These are phyloP conservation scores for Crocidura indochinensis DNA, from an alignment of 2,797 vertebrate species.

Conservation along the genomic window DNA sequence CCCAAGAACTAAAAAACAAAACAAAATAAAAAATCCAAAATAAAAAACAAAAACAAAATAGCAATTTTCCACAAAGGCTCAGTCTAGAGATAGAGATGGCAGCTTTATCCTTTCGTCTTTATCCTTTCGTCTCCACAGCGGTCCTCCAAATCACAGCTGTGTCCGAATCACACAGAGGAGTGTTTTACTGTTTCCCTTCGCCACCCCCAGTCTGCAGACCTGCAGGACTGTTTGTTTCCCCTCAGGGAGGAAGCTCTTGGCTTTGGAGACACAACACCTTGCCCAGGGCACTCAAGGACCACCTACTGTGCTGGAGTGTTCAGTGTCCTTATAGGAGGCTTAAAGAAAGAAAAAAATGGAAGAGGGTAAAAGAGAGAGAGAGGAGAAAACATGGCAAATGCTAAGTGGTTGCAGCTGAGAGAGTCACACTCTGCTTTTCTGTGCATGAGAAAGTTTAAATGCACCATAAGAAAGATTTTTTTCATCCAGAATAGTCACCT, in stretches of 20 bases:
- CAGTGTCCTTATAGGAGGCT: neutral
- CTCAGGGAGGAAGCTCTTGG: neutral
- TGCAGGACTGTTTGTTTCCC: neutral
- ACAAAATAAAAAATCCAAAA: too few species aligned
- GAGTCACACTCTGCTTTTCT: too few species aligned
- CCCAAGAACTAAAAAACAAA: too few species aligned
- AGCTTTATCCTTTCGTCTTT: neutral
- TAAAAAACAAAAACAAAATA: neutral
- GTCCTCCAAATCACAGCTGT: neutral
- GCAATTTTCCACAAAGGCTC: constrained; percentile 46
- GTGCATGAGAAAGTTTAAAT: too few species aligned
- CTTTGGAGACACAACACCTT: fast-evolving
- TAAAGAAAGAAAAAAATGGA: neutral
- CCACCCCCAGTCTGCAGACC: neutral
- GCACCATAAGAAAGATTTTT: too few species aligned
- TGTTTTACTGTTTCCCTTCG: neutral
- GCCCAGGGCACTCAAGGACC: neutral
- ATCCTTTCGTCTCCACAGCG: neutral
- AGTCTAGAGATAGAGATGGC: neutral
- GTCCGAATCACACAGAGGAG: neutral
- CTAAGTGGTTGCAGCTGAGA: too few species aligned
- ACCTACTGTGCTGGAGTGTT: neutral
- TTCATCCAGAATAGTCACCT: too few species aligned
- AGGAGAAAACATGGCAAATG: too few species aligned
- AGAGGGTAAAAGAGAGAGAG: too few species aligned